Base-by-base conservation (phyloP, 1,140 invertebrate genomes). In the Nasonia longicornis region DNA sequence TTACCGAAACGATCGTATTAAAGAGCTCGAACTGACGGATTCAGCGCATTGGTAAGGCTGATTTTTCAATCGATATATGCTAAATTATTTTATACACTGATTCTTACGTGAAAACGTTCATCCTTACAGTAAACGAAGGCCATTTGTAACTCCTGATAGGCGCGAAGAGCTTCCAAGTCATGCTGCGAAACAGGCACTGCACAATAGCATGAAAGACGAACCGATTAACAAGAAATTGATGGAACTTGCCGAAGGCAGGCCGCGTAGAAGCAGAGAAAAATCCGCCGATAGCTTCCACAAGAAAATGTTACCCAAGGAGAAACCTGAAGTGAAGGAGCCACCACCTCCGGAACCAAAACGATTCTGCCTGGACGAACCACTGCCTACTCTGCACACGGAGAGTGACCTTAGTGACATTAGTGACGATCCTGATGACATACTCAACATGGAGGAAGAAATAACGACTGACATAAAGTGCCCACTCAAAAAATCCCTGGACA, bases 341-440 rank as follows among this genome's bases (percentile, higher is more conserved):
- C 72, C 77, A 8, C 78, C 82, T 8, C 70, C 90, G 16, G 94
- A 94, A 84, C 84, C 89, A 0, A 93, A 93, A 77, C 89, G 91
- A 79, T 69, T 87, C 1, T 91, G 90, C 73, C 29, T 90, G 0
- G 90, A 91, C 7, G 90, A 90, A 79, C 92, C 93, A 70, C 83
- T 91, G 42, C 92, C 92, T 76, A 91, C 92, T 0, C 91, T 93
- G 79, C 92, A 91, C 66, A 90, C 94, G 10, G 93, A 93, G 79
- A 95, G 96, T 84, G 95, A 96, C 85, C 91, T 96, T 4, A 96
- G 96, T 89, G 96, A 96, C 89, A 96, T 96, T 52, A 96, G 95
- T 86, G 96, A 96, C 86, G 96, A 96, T 89, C 95, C 95, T 72
- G 96, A 96, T 89, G 96, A 96, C 83, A 96, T 96, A 86, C 91